A percentile compares a stretch with the other conserved stretches of the same genome.
Evolutionary conservation across 1,140 invertebrate species (phyloP).

Genomic region (Leptinotarsa undecemlineata): DNA sequence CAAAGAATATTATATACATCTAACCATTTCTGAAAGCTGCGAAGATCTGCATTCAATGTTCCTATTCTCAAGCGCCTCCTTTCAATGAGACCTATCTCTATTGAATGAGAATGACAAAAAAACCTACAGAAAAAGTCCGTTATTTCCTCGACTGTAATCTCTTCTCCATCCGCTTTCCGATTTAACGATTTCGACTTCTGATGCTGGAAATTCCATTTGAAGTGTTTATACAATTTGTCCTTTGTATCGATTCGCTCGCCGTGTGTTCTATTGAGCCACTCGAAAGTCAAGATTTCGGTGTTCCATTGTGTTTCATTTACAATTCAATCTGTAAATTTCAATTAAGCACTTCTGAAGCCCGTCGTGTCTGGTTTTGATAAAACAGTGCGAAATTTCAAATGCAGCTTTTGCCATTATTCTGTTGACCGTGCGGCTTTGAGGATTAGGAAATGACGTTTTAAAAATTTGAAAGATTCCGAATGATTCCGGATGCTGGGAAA

Average conservation of each 20-base stretch:
- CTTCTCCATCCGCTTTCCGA: too few species aligned
- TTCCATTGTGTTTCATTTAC: conserved; percentile 10
- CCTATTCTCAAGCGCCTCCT: too few species aligned
- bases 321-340: background rate
- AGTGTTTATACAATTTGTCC: conserved; percentile 5
- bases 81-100: too few species aligned
- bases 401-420: background rate
- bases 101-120: too few species aligned
- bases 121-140: too few species aligned
- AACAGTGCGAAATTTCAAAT: background rate
- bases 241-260: conserved; percentile 1
- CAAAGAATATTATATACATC: too few species aligned
- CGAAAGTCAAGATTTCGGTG: background rate
- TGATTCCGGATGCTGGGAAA: too few species aligned
- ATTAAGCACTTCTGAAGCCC: background rate
- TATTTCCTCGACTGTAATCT: too few species aligned
- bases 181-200: too few species aligned
- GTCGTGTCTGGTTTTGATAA: background rate
- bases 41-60: too few species aligned
- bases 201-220: background rate
- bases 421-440: background rate
- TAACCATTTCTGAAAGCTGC: too few species aligned
- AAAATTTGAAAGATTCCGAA: too few species aligned
- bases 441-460: background rate
- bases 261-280: conserved; percentile 3